Base-by-base conservation (phyloP, 2,888 invertebrate genomes). In the Drosophila longiperda region DNA sequence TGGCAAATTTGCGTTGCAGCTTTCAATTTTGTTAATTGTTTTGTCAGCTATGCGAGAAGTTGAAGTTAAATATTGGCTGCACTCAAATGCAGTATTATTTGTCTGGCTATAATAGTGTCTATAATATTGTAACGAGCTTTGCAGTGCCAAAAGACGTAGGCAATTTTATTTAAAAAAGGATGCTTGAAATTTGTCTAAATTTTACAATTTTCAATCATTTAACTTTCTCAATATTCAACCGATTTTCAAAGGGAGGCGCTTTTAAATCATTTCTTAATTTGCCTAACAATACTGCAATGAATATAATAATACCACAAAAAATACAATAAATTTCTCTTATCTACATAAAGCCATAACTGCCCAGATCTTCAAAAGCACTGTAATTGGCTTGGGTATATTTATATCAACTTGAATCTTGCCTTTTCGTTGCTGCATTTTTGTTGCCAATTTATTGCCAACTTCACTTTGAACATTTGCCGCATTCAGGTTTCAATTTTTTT, bases 381-480 rank as follows among this genome's bases (percentile, higher is more conserved):
- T 4, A 45, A 45, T 45, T 45, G 45, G 52, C 26, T 52, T n/a
- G 33, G 5, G 33, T 52, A 15, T 20, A 11, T 34, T 23, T 29
- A 17, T 20, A 32, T 34, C 36, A 53, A 36, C 36, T 23, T 65
- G 0, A 33, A 17, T 29, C 20, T 65, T 23, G 34, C 65, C 11
- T 53, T 52, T 11, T 36, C 45, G n/a, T 45, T 66, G n/a, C 66
- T 49, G 54, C 65, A 71, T 42, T 75, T 45, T 65, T 49, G 60
- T 52, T 40, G 50, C 45, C 50, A 66, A 33, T 65, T 42, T 48
- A 72, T 62, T 26, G 60, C 34, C 26, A 49, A 26, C 23, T 49
- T 53, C 26, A 23, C 78, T 73, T 78, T 78, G 67, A 76, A 58
- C 36, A 52, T 32, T 36, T 9, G 73, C 75, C 75, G 78, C 78